A percentile compares a stretch with the other conserved stretches of the same genome.
These are phyloP conservation scores for Liparis tanakae DNA, from an alignment of 2,797 vertebrate species.

Conservation along the genomic window DNA sequence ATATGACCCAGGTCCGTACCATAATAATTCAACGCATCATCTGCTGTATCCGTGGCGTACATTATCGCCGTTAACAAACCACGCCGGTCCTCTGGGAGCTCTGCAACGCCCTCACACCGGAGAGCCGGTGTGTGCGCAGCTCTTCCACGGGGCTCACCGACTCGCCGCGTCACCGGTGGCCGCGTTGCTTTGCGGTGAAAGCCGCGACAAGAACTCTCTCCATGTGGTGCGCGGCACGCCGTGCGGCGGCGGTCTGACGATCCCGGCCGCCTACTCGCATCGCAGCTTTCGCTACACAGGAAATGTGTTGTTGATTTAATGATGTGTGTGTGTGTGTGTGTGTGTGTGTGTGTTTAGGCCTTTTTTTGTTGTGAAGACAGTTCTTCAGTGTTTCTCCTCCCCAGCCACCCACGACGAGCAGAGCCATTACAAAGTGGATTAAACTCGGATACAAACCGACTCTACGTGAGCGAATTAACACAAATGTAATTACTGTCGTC, in stretches of 20 bases:
- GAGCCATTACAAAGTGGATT: constrained; percentile 5
- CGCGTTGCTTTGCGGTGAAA: constrained; percentile 58
- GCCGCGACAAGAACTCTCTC: constrained; percentile 66
- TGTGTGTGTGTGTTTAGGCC: constrained; percentile 21
- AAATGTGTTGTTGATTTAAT: constrained; percentile 61
- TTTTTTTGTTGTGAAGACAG: constrained; percentile 19
- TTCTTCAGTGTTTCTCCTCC: neutral
- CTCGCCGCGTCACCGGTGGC: constrained; percentile 46
- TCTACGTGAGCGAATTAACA: neutral
- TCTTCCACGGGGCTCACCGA: constrained; percentile 54
- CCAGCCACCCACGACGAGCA: neutral
- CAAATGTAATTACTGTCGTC: neutral
- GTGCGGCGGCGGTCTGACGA: constrained; percentile 46
- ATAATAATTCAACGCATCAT: neutral
- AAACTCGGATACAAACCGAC: neutral
- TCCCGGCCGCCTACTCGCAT: constrained; percentile 51
- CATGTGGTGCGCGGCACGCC: constrained; percentile 65
- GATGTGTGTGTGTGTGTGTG: constrained; percentile 34
- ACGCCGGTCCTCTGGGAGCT: neutral
- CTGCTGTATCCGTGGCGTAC: constrained; percentile 13
- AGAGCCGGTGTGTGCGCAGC: constrained; percentile 42
- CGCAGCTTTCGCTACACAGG: constrained; percentile 53
- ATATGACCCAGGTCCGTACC: neutral
- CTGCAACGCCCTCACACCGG: neutral
- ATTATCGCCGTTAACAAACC: constrained; percentile 18